These are phyloP conservation scores for Chinchilla lanigera DNA, from an alignment of 2,113 vertebrate genomes.

Conservation along the genomic window DNA sequence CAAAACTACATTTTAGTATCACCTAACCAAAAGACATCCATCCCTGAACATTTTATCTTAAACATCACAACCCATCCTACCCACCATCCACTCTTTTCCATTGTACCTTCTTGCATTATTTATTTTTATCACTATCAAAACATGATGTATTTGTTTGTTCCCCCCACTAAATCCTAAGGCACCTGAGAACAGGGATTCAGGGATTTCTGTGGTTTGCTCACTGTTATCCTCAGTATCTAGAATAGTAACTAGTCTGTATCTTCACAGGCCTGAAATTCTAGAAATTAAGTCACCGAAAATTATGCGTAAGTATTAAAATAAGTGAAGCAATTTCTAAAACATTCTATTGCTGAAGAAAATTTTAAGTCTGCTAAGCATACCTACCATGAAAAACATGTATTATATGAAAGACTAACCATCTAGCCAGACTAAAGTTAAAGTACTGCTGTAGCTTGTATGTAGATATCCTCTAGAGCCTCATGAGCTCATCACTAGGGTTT, in stretches of 20 bases:
- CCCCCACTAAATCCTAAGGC: neutral
- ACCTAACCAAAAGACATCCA: neutral
- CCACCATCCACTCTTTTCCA: neutral
- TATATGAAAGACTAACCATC: neutral
- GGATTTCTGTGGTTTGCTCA: constrained; percentile 45
- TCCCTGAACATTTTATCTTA: neutral
- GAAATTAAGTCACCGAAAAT: neutral
- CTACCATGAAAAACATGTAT: neutral
- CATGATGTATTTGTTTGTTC: neutral
- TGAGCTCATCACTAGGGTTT: neutral
- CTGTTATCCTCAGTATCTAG: neutral
- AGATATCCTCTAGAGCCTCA: neutral
- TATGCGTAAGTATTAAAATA: constrained; percentile 22
- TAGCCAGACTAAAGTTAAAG: constrained; percentile 18
- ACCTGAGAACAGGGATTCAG: neutral
- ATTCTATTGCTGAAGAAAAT: neutral
- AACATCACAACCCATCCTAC: neutral
- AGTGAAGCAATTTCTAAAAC: neutral
- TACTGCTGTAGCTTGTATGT: neutral
- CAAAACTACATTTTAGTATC: neutral
- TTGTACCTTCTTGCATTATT: neutral
- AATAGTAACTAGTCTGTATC: neutral
- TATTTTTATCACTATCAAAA: neutral
- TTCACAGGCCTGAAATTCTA: neutral
- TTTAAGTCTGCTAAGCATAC: neutral